These are phyloP conservation scores for Piezodorus guildinii DNA, from an alignment of 1,140 invertebrate genomes.

Conservation along the genomic window DNA sequence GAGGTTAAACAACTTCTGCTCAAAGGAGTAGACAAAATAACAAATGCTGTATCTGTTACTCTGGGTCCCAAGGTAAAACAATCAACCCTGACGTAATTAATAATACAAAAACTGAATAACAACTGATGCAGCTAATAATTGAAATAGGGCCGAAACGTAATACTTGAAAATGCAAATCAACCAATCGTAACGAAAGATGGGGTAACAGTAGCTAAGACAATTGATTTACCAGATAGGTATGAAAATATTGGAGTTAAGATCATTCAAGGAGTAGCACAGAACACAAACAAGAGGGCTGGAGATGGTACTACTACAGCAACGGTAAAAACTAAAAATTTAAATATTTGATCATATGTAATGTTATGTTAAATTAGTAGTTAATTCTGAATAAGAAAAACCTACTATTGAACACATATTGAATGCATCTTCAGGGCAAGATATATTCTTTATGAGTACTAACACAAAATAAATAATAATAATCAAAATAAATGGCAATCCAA, in stretches of 20 bases:
- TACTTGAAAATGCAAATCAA: conserved; percentile 58
- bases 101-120: no score
- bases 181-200: conserved; percentile 69
- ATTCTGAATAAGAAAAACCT: no score
- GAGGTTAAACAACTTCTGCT: conserved; percentile 10
- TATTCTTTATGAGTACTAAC: no score
- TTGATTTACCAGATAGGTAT: conserved; percentile 61
- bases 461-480: no score
- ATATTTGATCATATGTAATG: no score
- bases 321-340: no score
- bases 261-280: conserved; percentile 65
- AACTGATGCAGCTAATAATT: no score
- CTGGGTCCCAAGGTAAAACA: conserved; percentile 19
- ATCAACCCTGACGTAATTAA: no score
- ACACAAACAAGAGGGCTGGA: conserved; percentile 63
- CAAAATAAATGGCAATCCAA: no score
- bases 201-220: conserved; percentile 62
- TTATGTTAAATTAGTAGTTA: no score
- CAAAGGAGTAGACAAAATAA: conserved; percentile 20
- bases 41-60: conserved; percentile 17
- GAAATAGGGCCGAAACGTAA: conserved; percentile 57
- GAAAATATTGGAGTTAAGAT: conserved; percentile 63
- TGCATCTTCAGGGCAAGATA: no score
- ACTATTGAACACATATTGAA: no score
- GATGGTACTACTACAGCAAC: conserved; percentile 67